phyloP scores from a whole-genome alignment of 1,140 invertebrate species.

The Triops cancriformis region DNA sequence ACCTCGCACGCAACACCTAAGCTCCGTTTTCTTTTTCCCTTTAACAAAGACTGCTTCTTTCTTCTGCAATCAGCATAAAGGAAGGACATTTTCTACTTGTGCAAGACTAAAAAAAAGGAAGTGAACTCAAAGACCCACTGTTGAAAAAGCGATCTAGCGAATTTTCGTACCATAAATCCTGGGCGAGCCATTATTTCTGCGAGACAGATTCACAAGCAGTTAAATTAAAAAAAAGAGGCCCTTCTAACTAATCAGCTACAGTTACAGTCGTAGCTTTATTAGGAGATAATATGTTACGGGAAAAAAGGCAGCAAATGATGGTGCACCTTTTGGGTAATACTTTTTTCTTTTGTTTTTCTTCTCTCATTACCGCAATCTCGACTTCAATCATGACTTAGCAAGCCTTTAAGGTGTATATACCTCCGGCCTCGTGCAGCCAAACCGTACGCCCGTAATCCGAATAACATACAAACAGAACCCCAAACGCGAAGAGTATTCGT shows the following conservation, averaged over 20 bases:
- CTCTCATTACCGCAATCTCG: background rate
- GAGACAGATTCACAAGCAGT: too few relatives aligned
- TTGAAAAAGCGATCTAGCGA: background rate
- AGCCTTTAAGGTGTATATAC: background rate
- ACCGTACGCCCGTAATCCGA: background rate
- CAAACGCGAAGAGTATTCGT: background rate
- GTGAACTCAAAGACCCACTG: background rate
- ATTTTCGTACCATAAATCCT: background rate
- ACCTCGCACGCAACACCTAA: too few relatives aligned
- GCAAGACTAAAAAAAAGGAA: too few relatives aligned
- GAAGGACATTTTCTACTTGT: background rate
- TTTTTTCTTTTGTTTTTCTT: background rate
- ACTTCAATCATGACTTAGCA: background rate
- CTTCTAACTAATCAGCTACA: background rate
- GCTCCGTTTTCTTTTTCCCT: too few relatives aligned
- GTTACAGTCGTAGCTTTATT: background rate
- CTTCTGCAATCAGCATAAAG: too few relatives aligned
- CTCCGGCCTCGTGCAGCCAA: background rate
- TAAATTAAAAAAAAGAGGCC: too few relatives aligned
- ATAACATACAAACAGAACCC: background rate
- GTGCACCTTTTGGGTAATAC: background rate
- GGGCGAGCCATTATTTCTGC: background rate
- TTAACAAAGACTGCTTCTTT: too few relatives aligned
- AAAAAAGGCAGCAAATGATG: background rate
- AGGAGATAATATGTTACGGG: background rate